Evolutionary conservation across 2,888 invertebrate species (phyloP), one percentile per base, ranked within the genome.

Genomic region (Empis stercorea): DNA sequence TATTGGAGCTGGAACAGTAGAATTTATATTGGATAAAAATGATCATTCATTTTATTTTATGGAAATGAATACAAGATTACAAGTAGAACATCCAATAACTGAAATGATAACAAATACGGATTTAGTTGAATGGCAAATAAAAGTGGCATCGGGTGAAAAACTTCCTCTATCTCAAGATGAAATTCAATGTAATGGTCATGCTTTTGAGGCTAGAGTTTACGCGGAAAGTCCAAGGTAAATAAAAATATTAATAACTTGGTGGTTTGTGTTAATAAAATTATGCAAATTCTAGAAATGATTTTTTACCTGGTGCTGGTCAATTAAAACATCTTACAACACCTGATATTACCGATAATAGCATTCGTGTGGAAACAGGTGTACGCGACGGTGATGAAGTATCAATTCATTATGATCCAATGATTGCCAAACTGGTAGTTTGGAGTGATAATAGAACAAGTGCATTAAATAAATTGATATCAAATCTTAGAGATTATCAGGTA

Each of bases 331-430:
- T 97, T 37, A 73, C 72, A 9, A 79, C 85, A n/a, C 95, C 96
- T 0, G 55, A 64, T 17, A 64, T 75, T 1, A 17, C 17, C 9
- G 72, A 74, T 17, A 65, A 73, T 9, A 75, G 80, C 56, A 80
- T 91, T 23, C 76, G 97, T 54, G 83, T 97, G 20, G 96, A 97
- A 66, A 95, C 95, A 0, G 79, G 89, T 4, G 87, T 91, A 0
- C 71, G 81, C 1, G 79, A 88, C 73, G 91, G 93, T 1, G 96
- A 97, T 64, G 88, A 94, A 59, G 96, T 99, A 0, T 92, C 96
- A 0, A 91, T 99, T 0, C 89, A 96, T 72, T 99, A 99, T 66
- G 99, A 99, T 71, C 99, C 99, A 10, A 97, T 99, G 97, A 99
- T 99, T 57, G 97, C 99, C 1, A 99, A 99, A 71, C 73, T 99